Percentiles rank a stretch among this genome's conserved stretches.
Conservation (phyloP, 1,140 invertebrate genomes). For the Trichomalopsis sarcophagae region DNA sequence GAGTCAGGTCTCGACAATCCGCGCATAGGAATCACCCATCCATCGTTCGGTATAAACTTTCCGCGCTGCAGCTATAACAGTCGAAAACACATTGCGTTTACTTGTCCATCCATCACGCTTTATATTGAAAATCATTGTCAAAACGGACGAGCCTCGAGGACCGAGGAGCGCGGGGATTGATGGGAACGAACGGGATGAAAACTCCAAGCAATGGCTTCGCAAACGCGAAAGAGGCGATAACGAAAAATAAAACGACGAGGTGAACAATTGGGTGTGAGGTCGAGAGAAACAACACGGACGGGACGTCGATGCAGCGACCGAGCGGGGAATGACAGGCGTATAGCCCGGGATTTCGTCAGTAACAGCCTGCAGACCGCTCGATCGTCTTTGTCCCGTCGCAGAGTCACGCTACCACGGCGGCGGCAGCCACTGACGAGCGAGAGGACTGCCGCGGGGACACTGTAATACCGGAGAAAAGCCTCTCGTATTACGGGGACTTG, state of each 20-base stretch:
- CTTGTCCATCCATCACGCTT: too few species aligned
- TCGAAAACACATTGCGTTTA: too few species aligned
- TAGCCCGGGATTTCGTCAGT: slow-evolving; percentile 7
- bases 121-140: too few species aligned
- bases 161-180: background rate
- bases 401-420: background rate
- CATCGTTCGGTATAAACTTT: too few species aligned
- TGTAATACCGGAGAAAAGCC: slow-evolving; percentile 38
- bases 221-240: background rate
- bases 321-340: slow-evolving; percentile 4
- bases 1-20: too few species aligned
- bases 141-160: too few species aligned
- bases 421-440: background rate
- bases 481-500: slow-evolving; percentile 26
- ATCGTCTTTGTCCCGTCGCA: slow-evolving; percentile 13
- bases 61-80: too few species aligned
- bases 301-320: background rate
- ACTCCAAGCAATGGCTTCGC: background rate
- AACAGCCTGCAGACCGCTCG: background rate
- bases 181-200: background rate
- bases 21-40: too few species aligned
- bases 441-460: background rate
- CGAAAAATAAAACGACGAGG: background rate
- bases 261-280: background rate
- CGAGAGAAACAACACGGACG: too few species aligned